Base-by-base conservation (phyloP, 2,888 invertebrate genomes). In the Chouioia cunea region DNA sequence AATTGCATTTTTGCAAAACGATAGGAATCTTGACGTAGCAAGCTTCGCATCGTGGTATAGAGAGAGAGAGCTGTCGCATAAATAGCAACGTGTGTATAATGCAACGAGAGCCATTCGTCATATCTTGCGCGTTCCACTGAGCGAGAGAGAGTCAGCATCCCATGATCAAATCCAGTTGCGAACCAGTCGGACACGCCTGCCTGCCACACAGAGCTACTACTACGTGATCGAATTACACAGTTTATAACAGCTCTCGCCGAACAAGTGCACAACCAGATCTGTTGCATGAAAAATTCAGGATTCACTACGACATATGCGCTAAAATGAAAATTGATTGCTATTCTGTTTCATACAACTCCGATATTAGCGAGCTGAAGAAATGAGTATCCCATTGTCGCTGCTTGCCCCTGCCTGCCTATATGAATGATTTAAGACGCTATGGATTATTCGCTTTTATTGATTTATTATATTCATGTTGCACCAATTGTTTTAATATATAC, bases 1-100 rank as follows among this genome's bases (percentile, higher is more conserved):
- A 67, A 73, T 73, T 73, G 60, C 64, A 67, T 70, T 73, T 73
- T 73, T 73, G 70, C 65, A 64, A 63, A 70, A 65, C 70, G 68
- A 73, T 73, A 60, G 56, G 64, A 50, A 73, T 73, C 73, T 73
- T 70, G 23, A 16, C 48, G 46, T 8, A 4, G 46, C 18, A 14
- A 16, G 44, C 18, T 36, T 20, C 23, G 60, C 1, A 16, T 6
- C 20, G 48, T 15, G 22, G 69, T 65, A n/a, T n/a, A n/a, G n/a
- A n/a, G n/a, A 36, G 6, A 36, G 36, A 36, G 20, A 20, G 60
- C 62, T 23, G 73, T 70, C 46, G 18, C 54, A 68, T 73, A 73
- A 73, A 73, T 73, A 57, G 18, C 15, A 2, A 27, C 8, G 16
- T 47, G 73, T 54, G 69, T 71, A 71, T 69, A 74, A 74, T 71